phyloP scores from a whole-genome alignment of 2,797 vertebrate genomes.

The Sorex maritimensis region DNA sequence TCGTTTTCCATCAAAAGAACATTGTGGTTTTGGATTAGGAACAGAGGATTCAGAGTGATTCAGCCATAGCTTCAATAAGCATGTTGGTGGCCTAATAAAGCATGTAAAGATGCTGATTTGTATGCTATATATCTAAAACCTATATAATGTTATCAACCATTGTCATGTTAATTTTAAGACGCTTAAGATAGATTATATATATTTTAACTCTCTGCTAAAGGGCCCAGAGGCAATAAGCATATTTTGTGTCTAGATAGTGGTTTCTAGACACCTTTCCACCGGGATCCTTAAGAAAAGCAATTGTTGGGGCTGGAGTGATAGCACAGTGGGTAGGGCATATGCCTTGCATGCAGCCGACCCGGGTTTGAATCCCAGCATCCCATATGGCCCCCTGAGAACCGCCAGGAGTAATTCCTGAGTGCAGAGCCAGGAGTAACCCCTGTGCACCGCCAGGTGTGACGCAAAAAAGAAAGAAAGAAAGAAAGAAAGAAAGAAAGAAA shows the following conservation, averaged over 20 bases:
- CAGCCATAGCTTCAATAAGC: constrained; percentile 41
- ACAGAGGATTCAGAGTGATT: constrained; percentile 6
- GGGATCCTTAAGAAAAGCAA: constrained; percentile 31
- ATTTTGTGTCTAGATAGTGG: background rate
- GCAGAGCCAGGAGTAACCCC: too few relatives aligned
- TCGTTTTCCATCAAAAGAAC: constrained; percentile 25
- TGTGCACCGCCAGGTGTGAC: too few relatives aligned
- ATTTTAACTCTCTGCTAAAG: background rate
- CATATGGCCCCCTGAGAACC: too few relatives aligned
- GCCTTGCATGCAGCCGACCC: too few relatives aligned
- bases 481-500: too few relatives aligned
- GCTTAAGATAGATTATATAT: background rate
- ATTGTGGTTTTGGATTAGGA: background rate
- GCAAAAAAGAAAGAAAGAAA: too few relatives aligned
- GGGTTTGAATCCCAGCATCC: too few relatives aligned
- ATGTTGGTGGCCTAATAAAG: background rate
- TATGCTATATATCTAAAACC: background rate
- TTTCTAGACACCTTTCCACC: constrained; percentile 13
- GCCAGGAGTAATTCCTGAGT: too few relatives aligned
- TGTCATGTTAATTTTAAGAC: background rate
- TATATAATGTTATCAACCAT: background rate
- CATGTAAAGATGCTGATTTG: background rate
- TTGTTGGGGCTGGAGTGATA: background rate
- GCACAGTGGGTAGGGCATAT: too few relatives aligned
- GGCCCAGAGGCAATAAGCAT: background rate